A percentile compares a stretch with the other conserved stretches of the same genome.
Evolutionary conservation across 2,113 vertebrate genomes (phyloP).

Genomic region (Hippocampus guttulatus): DNA sequence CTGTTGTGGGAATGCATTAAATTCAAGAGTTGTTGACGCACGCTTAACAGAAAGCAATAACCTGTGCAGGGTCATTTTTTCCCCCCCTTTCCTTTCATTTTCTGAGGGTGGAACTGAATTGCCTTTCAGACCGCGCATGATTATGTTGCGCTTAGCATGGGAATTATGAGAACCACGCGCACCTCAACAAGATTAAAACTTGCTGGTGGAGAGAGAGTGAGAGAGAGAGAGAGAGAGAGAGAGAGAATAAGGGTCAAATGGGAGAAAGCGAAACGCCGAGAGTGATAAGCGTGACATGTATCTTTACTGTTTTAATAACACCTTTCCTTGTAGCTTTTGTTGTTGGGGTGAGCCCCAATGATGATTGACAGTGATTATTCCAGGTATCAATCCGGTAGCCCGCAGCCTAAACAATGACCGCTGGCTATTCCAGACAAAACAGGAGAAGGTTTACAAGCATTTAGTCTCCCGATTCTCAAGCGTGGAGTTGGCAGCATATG

Average conservation of each 20-base stretch:
- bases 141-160: conserved; percentile 65
- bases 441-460: conserved; percentile 1
- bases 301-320: conserved; percentile 50
- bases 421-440: conserved; percentile 9
- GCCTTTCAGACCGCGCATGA: conserved; percentile 55
- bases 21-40: conserved; percentile 72
- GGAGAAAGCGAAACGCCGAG: not conserved
- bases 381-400: conserved; percentile 15
- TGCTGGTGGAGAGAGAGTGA: conserved; percentile 17
- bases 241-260: conserved; percentile 6
- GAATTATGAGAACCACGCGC: conserved; percentile 62
- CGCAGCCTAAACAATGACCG: conserved; percentile 9
- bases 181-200: conserved; percentile 57
- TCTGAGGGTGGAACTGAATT: conserved; percentile 56
- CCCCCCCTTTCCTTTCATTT: conserved; percentile 57
- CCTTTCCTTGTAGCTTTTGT: conserved; percentile 17
- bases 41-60: conserved; percentile 71
- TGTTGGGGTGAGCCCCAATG: conserved; percentile 6
- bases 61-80: conserved; percentile 46
- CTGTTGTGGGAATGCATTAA: conserved; percentile 62
- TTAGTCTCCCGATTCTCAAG: conserved; percentile 16
- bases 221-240: not conserved
- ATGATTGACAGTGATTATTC: conserved; percentile 2
- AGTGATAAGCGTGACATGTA: conserved; percentile 13
- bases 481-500: conserved; percentile 16